A percentile compares a stretch with the other conserved stretches of the same genome.
These are phyloP conservation scores for Theocolax elegans DNA, from an alignment of 1,140 invertebrate genomes.

Conservation along the genomic window DNA sequence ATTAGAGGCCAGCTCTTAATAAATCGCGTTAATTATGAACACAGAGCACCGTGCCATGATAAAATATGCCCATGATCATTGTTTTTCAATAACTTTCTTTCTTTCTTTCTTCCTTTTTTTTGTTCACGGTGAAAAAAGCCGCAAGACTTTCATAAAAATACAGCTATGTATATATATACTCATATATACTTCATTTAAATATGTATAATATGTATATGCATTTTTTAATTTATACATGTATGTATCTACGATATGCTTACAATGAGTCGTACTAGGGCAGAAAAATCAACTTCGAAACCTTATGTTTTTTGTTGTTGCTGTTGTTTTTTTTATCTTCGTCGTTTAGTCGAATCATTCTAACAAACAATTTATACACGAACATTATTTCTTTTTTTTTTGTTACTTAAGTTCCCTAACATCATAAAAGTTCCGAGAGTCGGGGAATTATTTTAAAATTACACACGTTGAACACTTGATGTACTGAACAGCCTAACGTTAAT, in stretches of 20 bases:
- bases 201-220: too few species aligned
- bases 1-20: slow-evolving; percentile 39
- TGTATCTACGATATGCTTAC: slow-evolving; percentile 27
- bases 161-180: slow-evolving; percentile 53
- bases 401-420: slow-evolving; percentile 12
- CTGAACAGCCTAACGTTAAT: too few species aligned
- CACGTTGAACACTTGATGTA: slow-evolving; percentile 13
- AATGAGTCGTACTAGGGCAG: slow-evolving; percentile 23
- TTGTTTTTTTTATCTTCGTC: too few species aligned
- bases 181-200: slow-evolving; percentile 28
- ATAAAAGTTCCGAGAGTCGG: slow-evolving; percentile 9
- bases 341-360: slow-evolving; percentile 8
- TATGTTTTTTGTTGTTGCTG: too few species aligned
- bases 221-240: too few species aligned
- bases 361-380: slow-evolving; percentile 10
- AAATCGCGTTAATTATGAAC: slow-evolving; percentile 10
- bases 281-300: slow-evolving; percentile 25
- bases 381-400: neutral
- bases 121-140: neutral
- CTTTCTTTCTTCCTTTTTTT: too few species aligned
- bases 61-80: slow-evolving; percentile 20
- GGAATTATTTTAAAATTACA: slow-evolving; percentile 17
- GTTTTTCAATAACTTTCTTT: slow-evolving; percentile 1
- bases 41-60: slow-evolving; percentile 6
- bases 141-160: slow-evolving; percentile 59